Base-by-base conservation (phyloP, 2,888 invertebrate genomes). In the Helicoverpa assulta region DNA sequence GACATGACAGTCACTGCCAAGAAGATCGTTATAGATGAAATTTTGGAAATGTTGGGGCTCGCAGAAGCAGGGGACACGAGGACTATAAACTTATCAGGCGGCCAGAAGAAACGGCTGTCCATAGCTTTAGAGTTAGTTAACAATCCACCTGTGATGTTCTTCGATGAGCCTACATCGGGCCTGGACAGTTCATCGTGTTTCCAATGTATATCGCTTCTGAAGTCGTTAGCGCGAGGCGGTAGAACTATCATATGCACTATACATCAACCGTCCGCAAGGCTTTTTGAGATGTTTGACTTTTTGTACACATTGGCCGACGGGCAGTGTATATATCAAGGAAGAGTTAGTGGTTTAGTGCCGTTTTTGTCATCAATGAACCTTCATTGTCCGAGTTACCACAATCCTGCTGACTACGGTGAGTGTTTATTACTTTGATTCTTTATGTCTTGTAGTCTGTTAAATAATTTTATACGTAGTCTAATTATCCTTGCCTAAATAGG, bases 71-170 rank as follows among this genome's bases (percentile, higher is more conserved):
- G 96, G 63, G 97, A 98, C 84, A 99, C 98, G 0, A 96, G 97
- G 84, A 97, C 98, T 16, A 96, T 97, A 60, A 97, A 97, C 88
- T 96, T 99, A 53, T 99, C 99, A 8, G 99, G 99, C 21, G 99
- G 99, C 0, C 99, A 99, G 94, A 96, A 98, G 77, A 99, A 99
- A 91, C 96, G 99, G 69, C 95, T 99, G 75, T 98, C 99, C 7
- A 99, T 99, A 87, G 99, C 99, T 64, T 94, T 98, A 89, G 99
- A 99, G 94, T 96, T 99, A 90, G 99, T 99, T 60, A 99, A 99
- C 93, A 99, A 99, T 95, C 99, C 99, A 29, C 99, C 99, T 78
- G 98, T 99, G 73, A 99, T 99, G 99, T 99, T 99, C 93, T 99
- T 99, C 89, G 99, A 99, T 88, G 99, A 99, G 92, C 99, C 99